phyloP scores from a whole-genome alignment of 1,140 invertebrate genomes.

The Solen grandis region DNA sequence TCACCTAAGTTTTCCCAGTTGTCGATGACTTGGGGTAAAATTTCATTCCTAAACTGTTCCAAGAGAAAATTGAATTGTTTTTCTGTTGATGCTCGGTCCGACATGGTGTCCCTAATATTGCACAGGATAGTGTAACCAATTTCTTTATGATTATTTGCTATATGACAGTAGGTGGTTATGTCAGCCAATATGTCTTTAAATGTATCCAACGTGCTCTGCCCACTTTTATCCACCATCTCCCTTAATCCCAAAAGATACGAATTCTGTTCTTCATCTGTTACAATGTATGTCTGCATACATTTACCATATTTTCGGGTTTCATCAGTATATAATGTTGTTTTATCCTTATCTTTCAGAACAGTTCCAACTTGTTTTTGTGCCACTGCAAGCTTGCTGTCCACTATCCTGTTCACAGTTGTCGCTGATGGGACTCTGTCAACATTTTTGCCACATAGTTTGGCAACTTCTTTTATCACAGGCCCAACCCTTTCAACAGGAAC shows the following conservation, averaged over 20 bases:
- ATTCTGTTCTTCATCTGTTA: conserved; percentile 25
- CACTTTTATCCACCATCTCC: conserved; percentile 34
- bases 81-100: conserved; percentile 52
- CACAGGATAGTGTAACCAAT: conserved; percentile 6
- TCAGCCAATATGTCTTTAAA: conserved; percentile 23
- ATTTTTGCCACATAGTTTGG: background rate
- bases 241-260: conserved; percentile 26
- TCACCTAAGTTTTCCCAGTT: conserved; percentile 20
- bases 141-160: conserved; percentile 9
- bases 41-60: conserved; percentile 39
- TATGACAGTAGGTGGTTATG: conserved; percentile 25
- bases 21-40: conserved; percentile 28
- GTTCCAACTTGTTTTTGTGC: conserved; percentile 17
- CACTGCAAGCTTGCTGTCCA: conserved; percentile 25
- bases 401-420: conserved; percentile 7
- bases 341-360: conserved; percentile 1
- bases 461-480: conserved; percentile 46
- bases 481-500: conserved; percentile 44
- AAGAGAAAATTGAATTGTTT: conserved; percentile 43
- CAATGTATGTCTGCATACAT: conserved; percentile 34
- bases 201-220: conserved; percentile 23
- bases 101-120: conserved; percentile 49
- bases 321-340: conserved; percentile 27
- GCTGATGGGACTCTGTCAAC: conserved; percentile 11
- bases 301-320: conserved; percentile 40